Base-by-base conservation (phyloP, 2,888 invertebrate genomes). In the Caenorhabditis sp. region DNA sequence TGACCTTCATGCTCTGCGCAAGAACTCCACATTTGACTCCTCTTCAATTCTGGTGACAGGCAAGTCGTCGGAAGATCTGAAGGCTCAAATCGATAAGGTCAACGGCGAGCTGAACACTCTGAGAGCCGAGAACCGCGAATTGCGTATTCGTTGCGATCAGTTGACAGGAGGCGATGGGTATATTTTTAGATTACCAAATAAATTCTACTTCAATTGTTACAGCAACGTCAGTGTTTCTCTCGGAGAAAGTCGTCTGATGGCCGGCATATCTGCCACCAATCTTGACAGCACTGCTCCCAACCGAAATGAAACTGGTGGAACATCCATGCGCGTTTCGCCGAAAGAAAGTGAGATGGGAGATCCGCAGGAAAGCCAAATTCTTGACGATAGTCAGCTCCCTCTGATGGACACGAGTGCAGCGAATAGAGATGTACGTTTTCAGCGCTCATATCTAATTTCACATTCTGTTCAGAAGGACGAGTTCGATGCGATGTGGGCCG, bases 71-170 rank as follows among this genome's bases (percentile, higher is more conserved):
- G 77, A 77, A 22, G 81, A 82, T 3, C 22, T 82, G 40, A 67
- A 58, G 22, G 55, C 35, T 0, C 67, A 82, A 24, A 77, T 82
- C 13, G 40, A 35, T 1, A 64, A 68, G n/a, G 68, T 77, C 22
- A 77, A 67, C 37, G 62, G 58, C 6, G 77, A 77, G 56, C 13
- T 82, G 62, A 72, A 77, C 44, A 37, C n/a, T 8, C 24, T 82
- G 72, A 61, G 81, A 40, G 50, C 56, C 1, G 81, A 82, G 20
- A 82, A 82, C 24, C 67, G 77, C 1, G 56, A 77, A 9, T 51
- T 82, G 11, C 58, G 81, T 15, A 68, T 56, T n/a, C 61, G 77
- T n/a, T 82, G 81, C 26, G 68, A 71, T 58, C 81, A 72, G 35
- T 32, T 82, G 51, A 65, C n/a, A 8, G 81, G 81, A 32, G 69